Evolutionary conservation across 2,888 invertebrate genomes (phyloP), one percentile per base, ranked within the genome.

Genomic region (Capitulum mitella): DNA sequence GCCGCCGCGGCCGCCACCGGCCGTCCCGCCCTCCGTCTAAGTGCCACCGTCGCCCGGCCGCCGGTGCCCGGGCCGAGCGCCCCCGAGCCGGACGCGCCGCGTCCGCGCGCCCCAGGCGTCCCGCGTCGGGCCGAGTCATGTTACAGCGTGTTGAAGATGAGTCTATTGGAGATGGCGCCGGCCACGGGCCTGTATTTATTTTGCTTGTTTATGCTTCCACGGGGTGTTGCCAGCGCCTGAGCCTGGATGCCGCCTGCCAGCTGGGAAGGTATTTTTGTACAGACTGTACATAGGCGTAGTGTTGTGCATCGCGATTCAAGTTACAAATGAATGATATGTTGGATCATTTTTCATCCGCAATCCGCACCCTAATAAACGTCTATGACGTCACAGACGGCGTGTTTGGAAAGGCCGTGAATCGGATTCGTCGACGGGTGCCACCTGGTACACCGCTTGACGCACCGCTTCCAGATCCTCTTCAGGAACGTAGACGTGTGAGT

Each of bases 341-440:
- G 32, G 32, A 61, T 61, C 61, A 61, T 61, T 29, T n/a, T 61
- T 61, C 61, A 61, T 61, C 61, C 32, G 32, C 61, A 61, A n/a
- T 61, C 61, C 16, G 61, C 61, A 61, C 61, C 61, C 61, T n/a
- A 61, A 61, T 61, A 61, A 61, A 61, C 61, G 61, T 61, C 32
- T 61, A 61, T 32, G 61, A 61, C 32, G 61, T 61, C 32, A 16
- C 10, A 12, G 12, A n/a, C n/a, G n/a, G n/a, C n/a, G n/a, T n/a
- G n/a, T n/a, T n/a, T n/a, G n/a, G n/a, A n/a, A n/a, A n/a, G n/a
- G n/a, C n/a, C n/a, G n/a, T n/a, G n/a, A n/a, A n/a, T n/a, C n/a
- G n/a, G n/a, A n/a, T n/a, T n/a, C n/a, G n/a, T n/a, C n/a, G n/a
- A n/a, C n/a, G n/a, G n/a, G n/a, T n/a, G n/a, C n/a, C n/a, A n/a